Base-by-base conservation (phyloP, 2,888 invertebrate genomes). In the Cephonodes hylas region DNA sequence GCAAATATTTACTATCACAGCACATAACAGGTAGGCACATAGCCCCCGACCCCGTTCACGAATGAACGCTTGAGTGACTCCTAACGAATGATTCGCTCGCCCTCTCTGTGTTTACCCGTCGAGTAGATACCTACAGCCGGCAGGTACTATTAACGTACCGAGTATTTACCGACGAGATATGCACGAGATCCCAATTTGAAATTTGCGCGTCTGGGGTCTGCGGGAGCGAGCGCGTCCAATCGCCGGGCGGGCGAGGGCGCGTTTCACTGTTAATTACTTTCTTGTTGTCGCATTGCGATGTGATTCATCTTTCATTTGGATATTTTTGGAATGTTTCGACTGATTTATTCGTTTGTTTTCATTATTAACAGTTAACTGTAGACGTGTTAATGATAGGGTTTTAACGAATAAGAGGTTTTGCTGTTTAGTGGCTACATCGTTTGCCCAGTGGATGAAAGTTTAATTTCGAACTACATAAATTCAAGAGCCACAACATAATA, bases 1-100 rank as follows among this genome's bases (percentile, higher is more conserved):
- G 91, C 91, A 91, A 91, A 91, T 91, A 89, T 89, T 88, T 83
- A 88, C 80, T 84, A 86, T 86, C 80, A 79, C 71, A 75, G 81
- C 81, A 87, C 79, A 89, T 89, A 88, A 78, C 87, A 85, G 88
- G 88, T 85, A 84, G 76, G 80, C 75, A 81, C 78, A 79, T 80
- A 82, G 75, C 75, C 72, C 53, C 77, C 86, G 83, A 82, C 85
- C 85, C 87, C 77, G 87, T 87, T 88, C 88, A 86, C 89, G 86
- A 80, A 69, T 89, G 90, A 88, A 89, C 86, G 90, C 80, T 84
- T 83, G 76, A 86, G 77, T 90, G 89, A 83, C 84, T 90, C 80
- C 88, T 87, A 87, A 89, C 91, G 91, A 91, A 83, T 83, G 75
- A 80, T 80, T 80, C 83, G 72, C 72, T 71, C 73, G 76, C 78